Conservation (phyloP, 2,888 invertebrate genomes). For the Euproctis similis region DNA sequence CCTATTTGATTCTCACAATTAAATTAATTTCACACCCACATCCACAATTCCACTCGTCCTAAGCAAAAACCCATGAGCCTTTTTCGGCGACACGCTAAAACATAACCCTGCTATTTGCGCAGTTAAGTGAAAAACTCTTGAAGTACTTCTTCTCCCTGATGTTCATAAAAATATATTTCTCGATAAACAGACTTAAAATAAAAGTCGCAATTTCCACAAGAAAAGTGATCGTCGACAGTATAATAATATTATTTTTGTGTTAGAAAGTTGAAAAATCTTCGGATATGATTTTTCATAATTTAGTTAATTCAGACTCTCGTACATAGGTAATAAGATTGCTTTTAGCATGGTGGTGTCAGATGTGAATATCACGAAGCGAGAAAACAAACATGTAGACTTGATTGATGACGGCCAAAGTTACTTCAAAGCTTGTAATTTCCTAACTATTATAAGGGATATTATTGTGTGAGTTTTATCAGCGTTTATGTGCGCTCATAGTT, state of each 20-base stretch:
- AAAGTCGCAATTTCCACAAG: no score
- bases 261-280: slow-evolving; percentile 21
- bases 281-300: slow-evolving; percentile 11
- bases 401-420: slow-evolving; percentile 30
- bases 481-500: slow-evolving; percentile 10
- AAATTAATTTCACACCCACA: no score
- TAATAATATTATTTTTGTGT: slow-evolving; percentile 10
- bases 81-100: no score
- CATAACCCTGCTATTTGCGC: no score
- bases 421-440: slow-evolving; percentile 36
- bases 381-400: slow-evolving; percentile 22
- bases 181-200: slow-evolving; percentile 2
- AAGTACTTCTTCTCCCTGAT: no score
- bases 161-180: no score
- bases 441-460: slow-evolving; percentile 27
- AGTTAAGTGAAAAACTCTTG: no score
- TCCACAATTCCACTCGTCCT: no score
- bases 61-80: no score
- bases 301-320: neutral
- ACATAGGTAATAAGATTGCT: slow-evolving; percentile 3
- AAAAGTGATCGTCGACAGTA: slow-evolving; percentile 9
- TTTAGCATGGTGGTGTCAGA: slow-evolving; percentile 9
- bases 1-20: no score
- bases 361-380: slow-evolving; percentile 5
- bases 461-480: slow-evolving; percentile 26